Percentiles rank a stretch among this genome's conserved stretches.
Conservation (phyloP, 2,888 invertebrate species). For the Melikaiella ostensackeni region DNA sequence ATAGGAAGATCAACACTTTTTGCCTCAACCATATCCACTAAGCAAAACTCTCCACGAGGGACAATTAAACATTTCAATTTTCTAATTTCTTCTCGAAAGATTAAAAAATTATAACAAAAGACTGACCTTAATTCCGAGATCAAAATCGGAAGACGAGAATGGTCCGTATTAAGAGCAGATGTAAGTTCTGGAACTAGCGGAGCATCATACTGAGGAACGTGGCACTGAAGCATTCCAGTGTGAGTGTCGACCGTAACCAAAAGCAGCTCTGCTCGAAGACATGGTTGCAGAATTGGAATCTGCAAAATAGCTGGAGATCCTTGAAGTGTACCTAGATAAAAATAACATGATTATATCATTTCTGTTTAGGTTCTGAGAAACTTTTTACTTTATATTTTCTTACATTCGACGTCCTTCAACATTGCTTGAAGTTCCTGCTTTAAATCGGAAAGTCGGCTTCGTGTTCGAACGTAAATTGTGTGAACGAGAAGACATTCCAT, state of each 20-base stretch:
- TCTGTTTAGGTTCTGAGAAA: background rate
- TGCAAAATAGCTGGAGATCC: conserved; percentile 96
- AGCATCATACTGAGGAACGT: conserved; percentile 92
- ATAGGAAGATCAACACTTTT: no score
- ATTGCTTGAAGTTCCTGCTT: conserved; percentile 87
- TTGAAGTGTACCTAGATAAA: conserved; percentile 85
- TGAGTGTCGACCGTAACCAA: conserved; percentile 96
- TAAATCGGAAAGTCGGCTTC: conserved; percentile 89
- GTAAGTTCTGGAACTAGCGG: conserved; percentile 90
- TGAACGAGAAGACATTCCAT: conserved; percentile 96
- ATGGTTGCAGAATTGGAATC: conserved; percentile 92
- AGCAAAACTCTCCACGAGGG: no score
- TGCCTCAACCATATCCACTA: no score
- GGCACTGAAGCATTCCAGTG: conserved; percentile 93
- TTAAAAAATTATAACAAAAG: conserved; percentile 37
- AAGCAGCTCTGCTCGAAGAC: conserved; percentile 93
- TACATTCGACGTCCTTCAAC: conserved; percentile 85
- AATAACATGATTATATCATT: conserved; percentile 27
- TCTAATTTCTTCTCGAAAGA: background rate
- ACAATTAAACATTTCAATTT: no score
- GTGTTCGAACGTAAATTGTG: conserved; percentile 95
- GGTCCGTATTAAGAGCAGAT: conserved; percentile 87
- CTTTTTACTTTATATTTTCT: conserved; percentile 61
- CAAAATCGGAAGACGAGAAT: conserved; percentile 82
- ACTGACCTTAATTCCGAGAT: conserved; percentile 83